Evolutionary conservation across 92 coral and sea anemone species (phyloP).

Genomic region (Diadumene lineata): DNA sequence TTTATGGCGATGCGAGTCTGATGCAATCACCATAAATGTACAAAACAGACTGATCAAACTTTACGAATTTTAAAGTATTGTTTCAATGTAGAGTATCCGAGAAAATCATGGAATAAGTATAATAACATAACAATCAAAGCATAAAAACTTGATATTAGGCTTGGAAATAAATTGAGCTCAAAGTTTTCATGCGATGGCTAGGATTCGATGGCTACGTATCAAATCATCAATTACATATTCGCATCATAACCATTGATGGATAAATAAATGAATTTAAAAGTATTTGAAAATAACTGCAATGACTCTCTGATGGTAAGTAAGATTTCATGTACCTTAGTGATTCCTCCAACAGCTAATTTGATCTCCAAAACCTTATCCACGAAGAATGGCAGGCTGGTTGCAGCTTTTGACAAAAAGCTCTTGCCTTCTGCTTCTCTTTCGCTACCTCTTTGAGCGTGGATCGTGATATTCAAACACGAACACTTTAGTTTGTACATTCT

Average conservation of each 20-base stretch:
- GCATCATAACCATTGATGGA: background rate
- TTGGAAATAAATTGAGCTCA: too few relatives aligned
- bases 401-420: constrained; percentile 57
- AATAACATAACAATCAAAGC: too few relatives aligned
- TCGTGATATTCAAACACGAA: constrained; percentile 75
- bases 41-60: too few relatives aligned
- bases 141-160: too few relatives aligned
- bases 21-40: background rate
- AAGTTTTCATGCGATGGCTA: too few relatives aligned
- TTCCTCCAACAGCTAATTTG: constrained; percentile 95
- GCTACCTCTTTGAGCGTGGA: constrained; percentile 70
- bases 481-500: constrained; percentile 81
- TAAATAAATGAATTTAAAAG: background rate
- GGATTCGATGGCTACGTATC: background rate
- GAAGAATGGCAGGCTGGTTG: constrained; percentile 61
- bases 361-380: constrained; percentile 69
- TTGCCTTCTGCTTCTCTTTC: constrained; percentile 74
- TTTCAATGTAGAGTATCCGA: too few relatives aligned
- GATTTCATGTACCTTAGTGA: constrained; percentile 70
- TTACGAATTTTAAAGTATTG: too few relatives aligned
- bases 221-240: background rate
- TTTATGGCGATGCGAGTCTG: too few relatives aligned
- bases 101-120: too few relatives aligned
- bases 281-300: background rate
- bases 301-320: background rate